Percentiles rank a stretch among this genome's conserved stretches.
Conservation (phyloP, 2,113 vertebrate genomes). For the Sinocyclocheilus maitianheensis region DNA sequence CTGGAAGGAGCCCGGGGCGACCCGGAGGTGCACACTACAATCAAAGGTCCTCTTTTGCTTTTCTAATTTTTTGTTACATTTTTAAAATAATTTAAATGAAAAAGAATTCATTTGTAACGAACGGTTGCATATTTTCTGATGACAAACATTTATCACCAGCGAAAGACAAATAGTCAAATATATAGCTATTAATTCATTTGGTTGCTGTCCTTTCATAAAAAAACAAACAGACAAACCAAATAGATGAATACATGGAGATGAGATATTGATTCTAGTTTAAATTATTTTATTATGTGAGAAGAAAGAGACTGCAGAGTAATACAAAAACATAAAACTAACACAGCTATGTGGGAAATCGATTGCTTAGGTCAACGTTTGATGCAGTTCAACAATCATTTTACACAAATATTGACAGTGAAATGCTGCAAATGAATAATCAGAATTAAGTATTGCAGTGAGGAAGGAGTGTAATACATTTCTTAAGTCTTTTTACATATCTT, state of each 20-base stretch:
- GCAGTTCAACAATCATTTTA: not conserved
- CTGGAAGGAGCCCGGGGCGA: conserved; percentile 47
- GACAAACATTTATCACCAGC: not conserved
- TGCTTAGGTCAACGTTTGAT: not conserved
- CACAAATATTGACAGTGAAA: not conserved
- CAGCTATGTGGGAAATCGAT: too few species aligned
- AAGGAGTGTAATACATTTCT: not conserved
- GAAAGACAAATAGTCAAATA: too few species aligned
- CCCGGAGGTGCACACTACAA: conserved; percentile 59
- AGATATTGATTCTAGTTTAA: not conserved
- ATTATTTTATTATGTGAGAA: not conserved
- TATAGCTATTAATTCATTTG: too few species aligned
- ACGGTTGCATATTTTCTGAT: not conserved
- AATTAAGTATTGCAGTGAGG: not conserved
- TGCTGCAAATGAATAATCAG: not conserved
- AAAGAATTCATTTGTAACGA: not conserved
- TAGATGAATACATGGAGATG: not conserved
- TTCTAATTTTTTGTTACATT: too few species aligned
- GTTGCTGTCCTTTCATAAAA: not conserved
- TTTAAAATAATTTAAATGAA: not conserved
- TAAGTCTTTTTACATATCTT: not conserved
- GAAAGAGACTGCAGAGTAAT: not conserved
- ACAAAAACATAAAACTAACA: not conserved
- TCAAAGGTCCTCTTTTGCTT: conserved; percentile 56
- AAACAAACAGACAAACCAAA: not conserved